Conservation (phyloP, 2,113 vertebrate species). For the Romanogobio albipinnatus region DNA sequence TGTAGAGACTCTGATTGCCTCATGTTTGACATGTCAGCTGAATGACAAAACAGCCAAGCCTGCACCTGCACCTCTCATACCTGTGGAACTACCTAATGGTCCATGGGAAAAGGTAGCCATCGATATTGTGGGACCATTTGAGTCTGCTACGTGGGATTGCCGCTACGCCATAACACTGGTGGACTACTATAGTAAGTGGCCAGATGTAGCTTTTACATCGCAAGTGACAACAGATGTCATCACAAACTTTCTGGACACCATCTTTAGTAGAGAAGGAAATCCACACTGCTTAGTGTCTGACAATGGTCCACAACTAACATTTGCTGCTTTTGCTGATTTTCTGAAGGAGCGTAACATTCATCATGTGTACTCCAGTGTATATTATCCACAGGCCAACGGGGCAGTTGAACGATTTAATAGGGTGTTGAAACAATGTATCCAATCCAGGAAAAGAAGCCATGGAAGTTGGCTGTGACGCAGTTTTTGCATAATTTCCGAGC, state of each 20-base stretch:
- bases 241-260: neutral
- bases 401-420: neutral
- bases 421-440: neutral
- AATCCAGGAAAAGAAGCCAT: neutral
- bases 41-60: conserved; percentile 15
- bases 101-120: neutral
- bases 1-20: neutral
- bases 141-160: neutral
- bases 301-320: neutral
- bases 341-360: neutral
- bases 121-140: neutral
- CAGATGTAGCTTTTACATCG: neutral
- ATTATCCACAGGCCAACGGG: neutral
- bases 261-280: neutral
- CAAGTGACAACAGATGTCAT: neutral
- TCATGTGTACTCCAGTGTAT: neutral
- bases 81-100: neutral
- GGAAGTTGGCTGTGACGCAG: neutral
- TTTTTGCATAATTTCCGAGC: neutral
- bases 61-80: neutral
- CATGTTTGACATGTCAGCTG: conserved; percentile 27
- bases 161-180: neutral
- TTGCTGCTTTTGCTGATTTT: neutral
- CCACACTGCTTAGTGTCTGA: neutral
- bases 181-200: neutral